Percentiles rank a stretch among this genome's conserved stretches.
These are phyloP conservation scores for Cygnus buccinator DNA, from an alignment of 2,113 vertebrate genomes.

Conservation along the genomic window DNA sequence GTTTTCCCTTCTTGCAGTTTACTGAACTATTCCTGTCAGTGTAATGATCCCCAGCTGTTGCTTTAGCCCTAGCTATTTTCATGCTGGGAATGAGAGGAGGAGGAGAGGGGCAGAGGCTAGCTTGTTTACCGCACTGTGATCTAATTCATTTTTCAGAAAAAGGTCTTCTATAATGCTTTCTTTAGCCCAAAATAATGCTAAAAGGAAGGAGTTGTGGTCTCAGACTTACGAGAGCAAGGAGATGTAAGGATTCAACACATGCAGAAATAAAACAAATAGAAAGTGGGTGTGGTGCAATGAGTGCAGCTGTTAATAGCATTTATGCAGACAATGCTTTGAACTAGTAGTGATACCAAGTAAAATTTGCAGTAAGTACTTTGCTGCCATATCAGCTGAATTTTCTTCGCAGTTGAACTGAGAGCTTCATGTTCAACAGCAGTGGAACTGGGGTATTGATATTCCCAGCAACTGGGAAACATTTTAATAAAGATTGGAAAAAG, in stretches of 20 bases:
- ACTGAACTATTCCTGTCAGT: slow-evolving; percentile 79
- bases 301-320: slow-evolving; percentile 44
- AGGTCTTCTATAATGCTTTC: background rate
- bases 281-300: background rate
- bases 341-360: slow-evolving; percentile 20
- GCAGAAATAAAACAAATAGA: background rate
- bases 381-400: slow-evolving; percentile 18
- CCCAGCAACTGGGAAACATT: background rate
- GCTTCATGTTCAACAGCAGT: background rate
- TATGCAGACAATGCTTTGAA: slow-evolving; percentile 57
- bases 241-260: background rate
- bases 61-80: slow-evolving; percentile 73
- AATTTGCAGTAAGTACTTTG: slow-evolving; percentile 24
- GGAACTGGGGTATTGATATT: slow-evolving; percentile 1
- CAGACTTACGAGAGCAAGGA: background rate
- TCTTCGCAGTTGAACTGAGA: background rate
- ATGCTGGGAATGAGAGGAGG: slow-evolving; percentile 51
- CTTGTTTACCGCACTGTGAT: slow-evolving; percentile 43
- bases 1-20: slow-evolving; percentile 64
- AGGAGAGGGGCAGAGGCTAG: slow-evolving; percentile 36
- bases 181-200: background rate
- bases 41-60: slow-evolving; percentile 82
- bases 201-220: background rate
- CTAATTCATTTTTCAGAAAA: slow-evolving; percentile 31
- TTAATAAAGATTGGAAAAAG: slow-evolving; percentile 9